Evolutionary conservation across 2,797 vertebrate genomes (phyloP).

Genomic region (Sebastes trivittatus): DNA sequence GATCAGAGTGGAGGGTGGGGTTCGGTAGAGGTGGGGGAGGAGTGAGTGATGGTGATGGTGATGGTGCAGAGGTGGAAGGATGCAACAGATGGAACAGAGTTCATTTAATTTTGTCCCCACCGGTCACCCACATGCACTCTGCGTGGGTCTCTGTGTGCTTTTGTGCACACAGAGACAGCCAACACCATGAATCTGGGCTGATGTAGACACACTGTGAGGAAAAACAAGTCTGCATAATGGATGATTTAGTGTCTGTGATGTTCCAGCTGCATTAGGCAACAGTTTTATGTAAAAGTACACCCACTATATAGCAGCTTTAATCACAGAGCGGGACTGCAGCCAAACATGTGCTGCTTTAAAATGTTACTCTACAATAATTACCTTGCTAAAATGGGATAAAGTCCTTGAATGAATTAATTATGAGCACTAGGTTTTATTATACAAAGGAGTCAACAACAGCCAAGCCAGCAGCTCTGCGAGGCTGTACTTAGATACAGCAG

Average conservation of each 20-base stretch:
- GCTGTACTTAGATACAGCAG: not conserved
- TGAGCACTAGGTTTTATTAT: not conserved
- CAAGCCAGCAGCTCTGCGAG: not conserved
- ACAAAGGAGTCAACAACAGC: too few relatives aligned
- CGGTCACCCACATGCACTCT: slow-evolving; percentile 48
- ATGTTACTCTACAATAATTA: not conserved
- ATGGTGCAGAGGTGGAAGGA: slow-evolving; percentile 43
- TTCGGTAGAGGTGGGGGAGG: slow-evolving; percentile 8
- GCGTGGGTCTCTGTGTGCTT: slow-evolving; percentile 43
- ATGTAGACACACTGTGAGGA: not conserved
- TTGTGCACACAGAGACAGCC: slow-evolving; percentile 21
- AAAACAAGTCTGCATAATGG: slow-evolving; percentile 4
- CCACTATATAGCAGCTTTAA: not conserved
- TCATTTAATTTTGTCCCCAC: slow-evolving; percentile 56
- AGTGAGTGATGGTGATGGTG: slow-evolving; percentile 18
- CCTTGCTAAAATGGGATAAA: not conserved
- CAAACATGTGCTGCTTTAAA: not conserved
- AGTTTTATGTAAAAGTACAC: slow-evolving; percentile 4
- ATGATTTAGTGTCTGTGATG: slow-evolving; percentile 1
- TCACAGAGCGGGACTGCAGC: not conserved
- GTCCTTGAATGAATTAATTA: not conserved
- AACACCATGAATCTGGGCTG: not conserved
- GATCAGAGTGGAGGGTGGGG: slow-evolving; percentile 27
- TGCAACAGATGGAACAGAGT: slow-evolving; percentile 48
- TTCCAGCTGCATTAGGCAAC: slow-evolving; percentile 1